These are phyloP conservation scores for Pemphigus obesinymphae DNA, from an alignment of 1,140 invertebrate genomes.

Conservation along the genomic window DNA sequence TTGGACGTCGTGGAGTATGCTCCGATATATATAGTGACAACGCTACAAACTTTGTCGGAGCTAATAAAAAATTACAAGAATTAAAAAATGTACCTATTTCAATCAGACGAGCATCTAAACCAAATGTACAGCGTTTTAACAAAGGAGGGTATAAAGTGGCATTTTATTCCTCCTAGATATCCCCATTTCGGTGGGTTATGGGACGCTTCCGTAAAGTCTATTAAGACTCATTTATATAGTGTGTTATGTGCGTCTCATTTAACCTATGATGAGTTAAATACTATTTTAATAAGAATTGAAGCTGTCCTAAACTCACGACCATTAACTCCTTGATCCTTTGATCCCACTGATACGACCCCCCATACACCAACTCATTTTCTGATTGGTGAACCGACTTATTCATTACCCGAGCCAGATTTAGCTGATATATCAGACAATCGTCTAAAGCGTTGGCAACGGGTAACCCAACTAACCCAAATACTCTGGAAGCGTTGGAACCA, in stretches of 20 bases:
- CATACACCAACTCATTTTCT: slow-evolving; percentile 49
- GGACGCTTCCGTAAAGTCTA: too few relatives aligned
- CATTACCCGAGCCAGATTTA: slow-evolving; percentile 31
- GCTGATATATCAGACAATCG: slow-evolving; percentile 41
- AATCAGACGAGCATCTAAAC: neutral
- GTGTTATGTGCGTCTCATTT: too few relatives aligned
- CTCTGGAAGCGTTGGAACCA: too few relatives aligned
- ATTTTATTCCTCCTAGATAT: slow-evolving; percentile 48
- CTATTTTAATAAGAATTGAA: too few relatives aligned
- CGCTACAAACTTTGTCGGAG: too few relatives aligned
- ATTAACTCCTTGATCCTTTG: slow-evolving; percentile 49
- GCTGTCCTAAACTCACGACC: too few relatives aligned
- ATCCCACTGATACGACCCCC: slow-evolving; percentile 46
- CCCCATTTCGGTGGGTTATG: slow-evolving; percentile 46
- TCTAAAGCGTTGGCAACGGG: slow-evolving; percentile 41
- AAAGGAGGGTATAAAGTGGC: too few relatives aligned
- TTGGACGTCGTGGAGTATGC: too few relatives aligned
- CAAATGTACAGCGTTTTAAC: neutral
- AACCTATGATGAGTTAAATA: too few relatives aligned
- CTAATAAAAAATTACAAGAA: neutral
- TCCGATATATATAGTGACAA: too few relatives aligned
- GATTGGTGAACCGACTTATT: slow-evolving; percentile 40
- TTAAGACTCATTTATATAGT: too few relatives aligned
- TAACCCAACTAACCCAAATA: slow-evolving; percentile 44
- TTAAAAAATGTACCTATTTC: neutral